Evolutionary conservation across 2,888 invertebrate genomes (phyloP), one percentile per base, ranked within the genome.

Genomic region (Esperia sulphurella): DNA sequence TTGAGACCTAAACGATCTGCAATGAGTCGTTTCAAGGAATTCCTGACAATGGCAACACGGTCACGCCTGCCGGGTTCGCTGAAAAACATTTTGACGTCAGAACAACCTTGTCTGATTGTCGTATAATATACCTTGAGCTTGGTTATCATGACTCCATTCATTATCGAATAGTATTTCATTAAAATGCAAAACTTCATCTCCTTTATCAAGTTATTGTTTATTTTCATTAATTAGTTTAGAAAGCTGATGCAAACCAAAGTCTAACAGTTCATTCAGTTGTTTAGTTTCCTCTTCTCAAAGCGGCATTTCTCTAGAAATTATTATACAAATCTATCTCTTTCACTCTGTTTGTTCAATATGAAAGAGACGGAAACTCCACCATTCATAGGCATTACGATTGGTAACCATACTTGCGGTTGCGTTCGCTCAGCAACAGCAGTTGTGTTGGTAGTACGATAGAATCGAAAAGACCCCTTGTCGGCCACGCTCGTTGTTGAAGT

Each of bases 1-100:
- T 65, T 63, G 58, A 70, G 61, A 71, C 71, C 64, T 68, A 66
- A 68, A 58, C 70, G 72, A 63, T 65, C 66, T 57, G 63, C 69
- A 71, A 68, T 64, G 66, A 71, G 59, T 58, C 68, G 65, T 67
- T 76, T 75, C 75, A 68, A 72, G 59, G 69, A 79, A 81, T 60
- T 59, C 59, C 57, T 55, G 54, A 74, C 73, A 75, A 74, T 75
- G 58, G 60, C 54, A 51, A 4, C n/a, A n/a, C 35, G 54, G 64
- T 65, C 66, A 68, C 58, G 67, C 59, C 63, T 53, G 53, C 58
- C 59, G 54, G 57, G 61, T 64, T 71, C 59, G 56, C 65, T 63
- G 63, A 68, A 74, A 68, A 61, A 50, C 54, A 52, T 50, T 50
- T 54, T 61, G 12, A 50, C 47, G 48, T 43, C 41, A 52, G 49